Evolutionary conservation across 2,888 invertebrate genomes (phyloP).

Genomic region (Drosophila anomelani): DNA sequence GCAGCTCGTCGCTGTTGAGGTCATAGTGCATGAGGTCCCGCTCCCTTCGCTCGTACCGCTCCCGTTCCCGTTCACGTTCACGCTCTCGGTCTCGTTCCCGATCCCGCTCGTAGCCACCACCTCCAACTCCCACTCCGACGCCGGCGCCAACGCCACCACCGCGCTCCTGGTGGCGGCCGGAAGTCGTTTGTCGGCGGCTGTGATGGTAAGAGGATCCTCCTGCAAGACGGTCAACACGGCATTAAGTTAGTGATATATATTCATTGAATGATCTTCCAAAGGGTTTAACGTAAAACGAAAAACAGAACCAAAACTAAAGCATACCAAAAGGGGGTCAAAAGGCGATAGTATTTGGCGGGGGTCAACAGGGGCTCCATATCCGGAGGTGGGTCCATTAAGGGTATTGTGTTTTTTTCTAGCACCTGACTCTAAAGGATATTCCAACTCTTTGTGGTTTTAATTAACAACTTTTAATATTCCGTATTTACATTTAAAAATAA

Average conservation of each 20-base stretch:
- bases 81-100: conserved; percentile 75
- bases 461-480: background rate
- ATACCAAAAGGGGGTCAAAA: conserved; percentile 66
- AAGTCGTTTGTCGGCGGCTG: conserved; percentile 82
- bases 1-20: conserved; percentile 84
- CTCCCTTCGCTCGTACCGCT: conserved; percentile 83
- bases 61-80: conserved; percentile 77
- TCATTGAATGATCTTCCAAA: background rate
- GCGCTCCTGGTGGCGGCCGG: conserved; percentile 81
- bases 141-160: conserved; percentile 72
- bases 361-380: conserved; percentile 9
- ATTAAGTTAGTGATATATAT: background rate
- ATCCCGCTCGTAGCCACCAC: conserved; percentile 72
- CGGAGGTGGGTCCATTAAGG: conserved; percentile 9
- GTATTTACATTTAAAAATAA: background rate
- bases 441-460: background rate
- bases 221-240: conserved; percentile 65
- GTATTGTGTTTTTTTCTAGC: background rate
- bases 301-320: conserved; percentile 68
- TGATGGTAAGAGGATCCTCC: conserved; percentile 84
- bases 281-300: conserved; percentile 56
- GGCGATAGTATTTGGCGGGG: conserved; percentile 28
- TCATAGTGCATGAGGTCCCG: conserved; percentile 85
- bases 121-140: conserved; percentile 74
- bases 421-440: background rate